Evolutionary conservation across 2,797 vertebrate genomes (phyloP).

Genomic region (Holocentrus rufus): DNA sequence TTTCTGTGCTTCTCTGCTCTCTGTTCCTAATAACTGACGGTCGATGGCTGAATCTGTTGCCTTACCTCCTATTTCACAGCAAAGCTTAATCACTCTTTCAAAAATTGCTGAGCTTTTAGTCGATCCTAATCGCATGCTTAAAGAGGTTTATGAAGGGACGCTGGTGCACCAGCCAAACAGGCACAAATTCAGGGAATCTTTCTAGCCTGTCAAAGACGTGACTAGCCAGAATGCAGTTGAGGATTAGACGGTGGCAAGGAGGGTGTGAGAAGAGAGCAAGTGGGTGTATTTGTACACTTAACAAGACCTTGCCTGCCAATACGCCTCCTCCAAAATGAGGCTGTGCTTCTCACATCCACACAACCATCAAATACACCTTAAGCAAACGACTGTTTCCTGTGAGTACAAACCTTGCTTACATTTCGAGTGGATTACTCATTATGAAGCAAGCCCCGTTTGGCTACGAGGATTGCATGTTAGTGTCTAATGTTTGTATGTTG

Average conservation of each 20-base stretch:
- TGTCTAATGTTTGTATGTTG: background rate
- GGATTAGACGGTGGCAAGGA: slow-evolving; percentile 5
- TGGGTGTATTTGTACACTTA: slow-evolving; percentile 5
- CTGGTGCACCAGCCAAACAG: slow-evolving; percentile 3
- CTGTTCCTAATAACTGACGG: background rate
- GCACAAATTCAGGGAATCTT: slow-evolving; percentile 10
- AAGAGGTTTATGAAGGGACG: slow-evolving; percentile 36
- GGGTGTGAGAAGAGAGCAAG: slow-evolving; percentile 4
- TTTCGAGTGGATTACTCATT: background rate
- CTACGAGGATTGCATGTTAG: background rate
- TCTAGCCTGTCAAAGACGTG: slow-evolving; percentile 19
- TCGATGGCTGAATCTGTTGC: slow-evolving; percentile 7
- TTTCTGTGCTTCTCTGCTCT: background rate
- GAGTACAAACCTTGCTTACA: background rate
- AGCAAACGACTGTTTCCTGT: background rate
- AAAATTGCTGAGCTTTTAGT: slow-evolving; percentile 49
- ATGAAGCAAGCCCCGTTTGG: background rate
- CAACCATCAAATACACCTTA: background rate
- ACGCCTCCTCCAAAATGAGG: background rate
- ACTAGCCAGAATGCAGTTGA: background rate
- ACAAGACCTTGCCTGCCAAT: slow-evolving; percentile 21
- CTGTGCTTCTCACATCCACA: background rate
- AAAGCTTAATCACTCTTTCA: slow-evolving; percentile 29
- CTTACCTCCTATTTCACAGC: slow-evolving; percentile 1
- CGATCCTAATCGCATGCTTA: slow-evolving; percentile 24